These are phyloP conservation scores for Metellina segmentata DNA, from an alignment of 2,888 invertebrate species.

Conservation along the genomic window DNA sequence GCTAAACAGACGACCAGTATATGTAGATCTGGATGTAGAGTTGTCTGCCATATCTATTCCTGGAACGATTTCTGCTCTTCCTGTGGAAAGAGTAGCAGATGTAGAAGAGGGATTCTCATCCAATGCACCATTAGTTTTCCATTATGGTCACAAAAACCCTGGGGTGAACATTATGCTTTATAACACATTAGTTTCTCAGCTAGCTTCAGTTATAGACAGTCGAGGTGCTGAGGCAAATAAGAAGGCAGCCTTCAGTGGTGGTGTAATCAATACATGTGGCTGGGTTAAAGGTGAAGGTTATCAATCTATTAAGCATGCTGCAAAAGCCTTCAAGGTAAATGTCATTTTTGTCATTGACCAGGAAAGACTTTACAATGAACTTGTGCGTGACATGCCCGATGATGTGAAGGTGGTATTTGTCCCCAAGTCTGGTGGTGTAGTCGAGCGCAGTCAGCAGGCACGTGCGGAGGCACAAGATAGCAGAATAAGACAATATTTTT, in stretches of 20 bases:
- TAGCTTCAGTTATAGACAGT: slow-evolving; percentile 92
- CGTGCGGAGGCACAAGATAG: slow-evolving; percentile 89
- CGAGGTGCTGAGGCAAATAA: slow-evolving; percentile 92
- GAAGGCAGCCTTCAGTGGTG: slow-evolving; percentile 86
- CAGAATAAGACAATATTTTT: slow-evolving; percentile 95
- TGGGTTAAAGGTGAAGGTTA: slow-evolving; percentile 96
- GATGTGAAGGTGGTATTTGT: slow-evolving; percentile 92
- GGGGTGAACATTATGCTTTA: slow-evolving; percentile 90
- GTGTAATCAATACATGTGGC: slow-evolving; percentile 98
- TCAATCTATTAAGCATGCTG: slow-evolving; percentile 91
- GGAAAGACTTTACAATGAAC: slow-evolving; percentile 95
- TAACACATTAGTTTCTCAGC: slow-evolving; percentile 89
- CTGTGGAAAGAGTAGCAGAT: slow-evolving; percentile 95
- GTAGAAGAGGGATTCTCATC: slow-evolving; percentile 97
- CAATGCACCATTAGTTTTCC: slow-evolving; percentile 94
- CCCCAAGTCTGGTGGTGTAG: slow-evolving; percentile 98
- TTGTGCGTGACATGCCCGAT: slow-evolving; percentile 94
- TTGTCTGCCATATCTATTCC: slow-evolving; percentile 93
- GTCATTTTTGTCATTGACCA: slow-evolving; percentile 97
- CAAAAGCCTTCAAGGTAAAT: slow-evolving; percentile 95
- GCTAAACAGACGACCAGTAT: slow-evolving; percentile 87
- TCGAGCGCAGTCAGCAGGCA: slow-evolving; percentile 88
- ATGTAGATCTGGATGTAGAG: slow-evolving; percentile 97
- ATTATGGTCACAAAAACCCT: slow-evolving; percentile 93
- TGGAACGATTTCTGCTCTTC: slow-evolving; percentile 93